Conservation (phyloP, 2,113 vertebrate species). For the rat (Rattus norvegicus) region GRCr8 NC_086033.1:55950501-55951000, state of each 20-base stretch:
- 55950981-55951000: too few species aligned
- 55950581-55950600: not conserved
- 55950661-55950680: not conserved
- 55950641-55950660: not conserved
- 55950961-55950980: not conserved
- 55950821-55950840: not conserved
- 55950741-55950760: not conserved
- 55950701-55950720: not conserved
- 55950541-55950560: constrained; percentile 8
- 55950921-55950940: not conserved
- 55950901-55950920: not conserved
- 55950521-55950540: not conserved
- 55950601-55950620: not conserved
- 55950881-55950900: not conserved
- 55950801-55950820: not conserved
- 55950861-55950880: not conserved
- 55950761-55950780: not conserved
- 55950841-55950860: not conserved
- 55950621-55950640: not conserved
- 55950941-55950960: not conserved
- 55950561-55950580: not conserved
- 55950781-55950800: not conserved
- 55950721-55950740: not conserved
- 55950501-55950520: not conserved
- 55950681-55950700: not conserved